A percentile compares a stretch with the other conserved stretches of the same genome.
These are phyloP conservation scores for Terebella lapidaria DNA, from an alignment of 2,888 invertebrate species.

Conservation along the genomic window DNA sequence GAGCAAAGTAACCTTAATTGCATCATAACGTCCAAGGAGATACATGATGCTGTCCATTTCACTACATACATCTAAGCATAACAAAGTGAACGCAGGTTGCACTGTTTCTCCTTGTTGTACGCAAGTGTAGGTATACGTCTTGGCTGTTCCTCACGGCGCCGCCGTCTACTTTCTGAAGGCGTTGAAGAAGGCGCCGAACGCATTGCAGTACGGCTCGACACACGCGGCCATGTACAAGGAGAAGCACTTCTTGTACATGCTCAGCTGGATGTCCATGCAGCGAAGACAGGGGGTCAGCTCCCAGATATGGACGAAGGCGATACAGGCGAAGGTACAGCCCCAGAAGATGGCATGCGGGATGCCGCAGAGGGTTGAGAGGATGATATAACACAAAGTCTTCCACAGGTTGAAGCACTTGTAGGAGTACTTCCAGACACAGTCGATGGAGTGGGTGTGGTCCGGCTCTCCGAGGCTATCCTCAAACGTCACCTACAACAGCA, in stretches of 20 bases:
- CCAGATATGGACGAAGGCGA: slow-evolving; percentile 59
- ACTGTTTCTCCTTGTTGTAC: too few relatives aligned
- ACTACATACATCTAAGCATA: too few relatives aligned
- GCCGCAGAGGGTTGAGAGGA: slow-evolving; percentile 63
- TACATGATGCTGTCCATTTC: too few relatives aligned
- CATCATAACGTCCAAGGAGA: too few relatives aligned
- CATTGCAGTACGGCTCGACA: slow-evolving; percentile 26
- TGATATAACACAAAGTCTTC: slow-evolving; percentile 65
- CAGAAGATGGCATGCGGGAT: slow-evolving; percentile 64
- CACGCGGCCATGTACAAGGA: slow-evolving; percentile 20
- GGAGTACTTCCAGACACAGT: slow-evolving; percentile 68
- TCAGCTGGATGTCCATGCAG: slow-evolving; percentile 34
- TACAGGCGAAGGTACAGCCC: slow-evolving; percentile 40
- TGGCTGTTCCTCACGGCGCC: too few relatives aligned
- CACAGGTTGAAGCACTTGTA: slow-evolving; percentile 64
- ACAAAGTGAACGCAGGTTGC: too few relatives aligned
- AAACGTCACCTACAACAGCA: slow-evolving; percentile 56
- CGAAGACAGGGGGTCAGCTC: slow-evolving; percentile 29
- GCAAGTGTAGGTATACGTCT: too few relatives aligned
- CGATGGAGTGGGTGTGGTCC: slow-evolving; percentile 49
- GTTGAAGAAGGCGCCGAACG: slow-evolving; percentile 25
- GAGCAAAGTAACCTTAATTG: too few relatives aligned
- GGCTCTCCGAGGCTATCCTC: slow-evolving; percentile 38
- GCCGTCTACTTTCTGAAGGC: slow-evolving; percentile 24
- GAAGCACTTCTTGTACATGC: slow-evolving; percentile 19